Base-by-base conservation (phyloP, 2,888 invertebrate genomes). In the Argyresthia goedartella region DNA sequence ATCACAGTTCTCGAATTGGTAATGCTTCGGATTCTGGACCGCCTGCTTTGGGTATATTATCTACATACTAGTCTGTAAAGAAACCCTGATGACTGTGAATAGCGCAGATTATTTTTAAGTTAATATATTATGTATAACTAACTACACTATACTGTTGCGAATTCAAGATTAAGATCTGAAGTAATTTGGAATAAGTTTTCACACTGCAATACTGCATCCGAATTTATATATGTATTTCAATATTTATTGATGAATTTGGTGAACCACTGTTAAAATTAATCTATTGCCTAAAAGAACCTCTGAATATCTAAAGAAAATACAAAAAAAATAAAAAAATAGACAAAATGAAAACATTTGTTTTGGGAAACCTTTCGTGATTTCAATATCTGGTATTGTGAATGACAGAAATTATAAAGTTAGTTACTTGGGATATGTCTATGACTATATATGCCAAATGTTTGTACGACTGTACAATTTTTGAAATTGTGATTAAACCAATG, bases 271-370 rank as follows among this genome's bases (percentile, higher is more conserved):
- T 48, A 54, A 51, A 53, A 54, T 52, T 53, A 58, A 54, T 50
- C 35, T 43, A 71, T 71, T 81, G 82, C 81, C 73, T 78, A 79
- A 81, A 81, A 81, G 81, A 82, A 82, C 82, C 82, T 82, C 82
- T 70, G 61, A 60, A 66, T 66, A 57, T 59, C n/a, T n/a, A n/a
- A 56, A 60, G 25, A 25, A 25, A 25, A 25, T 25, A 25, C 25
- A 25, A 25, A 25, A 25, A 25, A 25, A 25, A 25, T 2, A 4
- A 25, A 25, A 25, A 25, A 25, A 25, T 25, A 25, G 3, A 25
- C 25, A 25, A 25, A 25, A 25, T 25, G n/a, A 46, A 46, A 46
- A 46, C 11, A 39, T 39, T 39, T 46, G 66, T 66, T 66, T 65
- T 69, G 65, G 48, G 53, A 67, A 70, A 69, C 67, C 69, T 73